Base-by-base conservation (phyloP, 2,113 vertebrate species). In the Lampris incognitus region DNA sequence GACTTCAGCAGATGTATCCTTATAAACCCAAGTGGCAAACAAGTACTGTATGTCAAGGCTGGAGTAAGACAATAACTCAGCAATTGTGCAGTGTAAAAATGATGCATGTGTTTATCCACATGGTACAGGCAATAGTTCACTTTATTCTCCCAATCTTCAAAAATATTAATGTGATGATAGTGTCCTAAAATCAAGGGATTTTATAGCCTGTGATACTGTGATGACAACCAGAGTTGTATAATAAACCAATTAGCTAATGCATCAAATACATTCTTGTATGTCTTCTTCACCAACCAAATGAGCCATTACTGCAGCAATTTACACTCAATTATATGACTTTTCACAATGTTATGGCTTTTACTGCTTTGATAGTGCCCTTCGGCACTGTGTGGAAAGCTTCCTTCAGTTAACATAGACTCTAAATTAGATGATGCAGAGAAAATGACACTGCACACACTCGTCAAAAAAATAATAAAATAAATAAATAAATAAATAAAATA, bases 401-500 rank as follows among this genome's bases (percentile, higher is more conserved):
- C 75, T 77, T 81, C 87, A 86, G 86, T 87, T 80, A 84, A 85
- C 83, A 75, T 10, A 54, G 52, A 88, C 76, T 86, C 62, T 86
- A 89, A 87, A 91, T 82, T 76, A 82, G 87, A 83, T 89, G 87
- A 88, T 84, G 85, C 83, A 65, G 86, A 64, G 6, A 87, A 92
- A 87, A 88, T 83, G 85, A 91, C 83, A 83, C 68, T 1, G 55
- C 66, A 74, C 77, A 71, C 63, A 74, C 76, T 83, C 62, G 50
- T 74, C 60, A 73, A 66, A 54, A 65, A 66, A 62, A 81, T 63
- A 41, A 56, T 36, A 72, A 66, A 67, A 50, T 42, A 71, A 83
- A 74, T 55, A 24, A 73, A 66, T 50, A 65, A 66, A 62, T 79
- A 67, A 41, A 56, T 36, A 72, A 66, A 67, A 50, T 42, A 71